These are phyloP conservation scores for Aphelenchoides avenae DNA, from an alignment of 1,140 invertebrate genomes.

Conservation along the genomic window DNA sequence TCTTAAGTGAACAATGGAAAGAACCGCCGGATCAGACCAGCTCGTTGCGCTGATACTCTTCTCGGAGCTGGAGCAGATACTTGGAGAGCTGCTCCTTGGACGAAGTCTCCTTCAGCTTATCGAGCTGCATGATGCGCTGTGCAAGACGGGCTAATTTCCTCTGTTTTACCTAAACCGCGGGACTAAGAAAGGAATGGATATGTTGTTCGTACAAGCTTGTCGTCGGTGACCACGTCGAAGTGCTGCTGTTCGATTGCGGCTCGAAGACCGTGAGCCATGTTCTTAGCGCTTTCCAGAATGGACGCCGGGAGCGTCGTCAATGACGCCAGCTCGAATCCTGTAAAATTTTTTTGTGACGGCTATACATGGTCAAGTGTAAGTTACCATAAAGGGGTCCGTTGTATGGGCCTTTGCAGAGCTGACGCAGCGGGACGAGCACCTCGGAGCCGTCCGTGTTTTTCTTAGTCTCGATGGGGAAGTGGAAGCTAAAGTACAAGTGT, in stretches of 20 bases:
- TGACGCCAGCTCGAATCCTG: constrained; percentile 36
- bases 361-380: constrained; percentile 6
- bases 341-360: constrained; percentile 6
- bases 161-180: no score
- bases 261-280: constrained; percentile 10
- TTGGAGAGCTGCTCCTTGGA: no score
- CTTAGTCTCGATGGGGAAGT: constrained; percentile 21
- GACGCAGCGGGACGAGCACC: constrained; percentile 27
- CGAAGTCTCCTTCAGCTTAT: no score
- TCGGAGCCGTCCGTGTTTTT: constrained; percentile 15
- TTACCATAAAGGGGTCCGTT: constrained; percentile 41
- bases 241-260: constrained; percentile 4
- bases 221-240: no score
- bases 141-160: no score
- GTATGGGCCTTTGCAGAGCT: constrained; percentile 29
- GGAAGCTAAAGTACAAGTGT: constrained; percentile 33
- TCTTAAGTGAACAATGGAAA: no score
- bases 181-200: no score
- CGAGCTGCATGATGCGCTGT: no score
- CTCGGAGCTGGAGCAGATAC: no score
- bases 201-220: no score
- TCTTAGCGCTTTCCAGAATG: constrained; percentile 10
- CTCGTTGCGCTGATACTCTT: no score
- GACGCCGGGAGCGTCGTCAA: constrained; percentile 29
- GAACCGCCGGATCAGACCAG: no score